Evolutionary conservation across 2,888 invertebrate genomes (phyloP).

Genomic region (Watsonalla cultraria): DNA sequence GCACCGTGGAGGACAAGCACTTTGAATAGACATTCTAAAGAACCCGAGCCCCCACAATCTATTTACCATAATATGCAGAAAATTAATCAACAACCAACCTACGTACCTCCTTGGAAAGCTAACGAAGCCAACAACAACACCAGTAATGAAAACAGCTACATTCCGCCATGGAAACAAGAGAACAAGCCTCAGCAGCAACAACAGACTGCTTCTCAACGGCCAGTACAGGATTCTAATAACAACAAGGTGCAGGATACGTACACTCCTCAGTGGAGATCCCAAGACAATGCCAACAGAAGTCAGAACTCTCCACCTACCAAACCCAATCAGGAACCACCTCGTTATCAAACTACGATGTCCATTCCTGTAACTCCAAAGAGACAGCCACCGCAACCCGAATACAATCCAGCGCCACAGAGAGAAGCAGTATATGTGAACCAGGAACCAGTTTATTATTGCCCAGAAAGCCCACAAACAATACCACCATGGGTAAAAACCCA

Average conservation of each 20-base stretch:
- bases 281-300: slow-evolving; percentile 31
- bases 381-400: slow-evolving; percentile 49
- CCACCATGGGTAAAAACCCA: slow-evolving; percentile 71
- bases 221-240: slow-evolving; percentile 48
- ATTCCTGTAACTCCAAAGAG: slow-evolving; percentile 67
- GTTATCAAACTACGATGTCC: slow-evolving; percentile 71
- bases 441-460: slow-evolving; percentile 67
- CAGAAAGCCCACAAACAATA: slow-evolving; percentile 67
- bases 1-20: slow-evolving; percentile 67
- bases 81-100: slow-evolving; percentile 44
- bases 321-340: slow-evolving; percentile 46
- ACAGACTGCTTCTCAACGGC: slow-evolving; percentile 50
- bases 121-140: slow-evolving; percentile 51
- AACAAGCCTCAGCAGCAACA: slow-evolving; percentile 44
- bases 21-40: slow-evolving; percentile 51
- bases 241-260: slow-evolving; percentile 48
- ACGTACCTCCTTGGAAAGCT: slow-evolving; percentile 56
- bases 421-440: slow-evolving; percentile 69
- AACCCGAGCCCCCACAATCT: slow-evolving; percentile 42
- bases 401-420: slow-evolving; percentile 49
- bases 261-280: slow-evolving; percentile 45
- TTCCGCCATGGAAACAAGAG: slow-evolving; percentile 57
- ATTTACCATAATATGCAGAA: slow-evolving; percentile 43
- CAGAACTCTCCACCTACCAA: slow-evolving; percentile 40
- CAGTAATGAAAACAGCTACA: slow-evolving; percentile 38